Evolutionary conservation across 2,888 invertebrate genomes (phyloP).

Genomic region (Pandemis heparana): DNA sequence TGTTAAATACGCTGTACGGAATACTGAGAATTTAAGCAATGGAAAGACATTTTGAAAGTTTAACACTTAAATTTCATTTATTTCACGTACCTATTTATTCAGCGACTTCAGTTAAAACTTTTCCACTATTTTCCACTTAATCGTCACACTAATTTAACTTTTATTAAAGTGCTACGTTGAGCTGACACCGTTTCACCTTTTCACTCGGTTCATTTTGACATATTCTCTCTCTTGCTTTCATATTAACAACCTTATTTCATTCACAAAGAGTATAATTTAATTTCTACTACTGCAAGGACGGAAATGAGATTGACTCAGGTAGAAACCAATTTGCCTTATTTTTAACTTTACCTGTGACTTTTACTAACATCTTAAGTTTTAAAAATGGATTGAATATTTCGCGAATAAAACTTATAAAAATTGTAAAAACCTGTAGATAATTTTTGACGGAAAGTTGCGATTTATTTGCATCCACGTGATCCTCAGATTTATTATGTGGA

Average conservation of each 20-base stretch:
- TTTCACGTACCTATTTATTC: constrained; percentile 1
- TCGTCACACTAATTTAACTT: constrained; percentile 6
- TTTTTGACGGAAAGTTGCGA: no score
- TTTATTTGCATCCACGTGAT: no score
- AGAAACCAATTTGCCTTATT: not conserved
- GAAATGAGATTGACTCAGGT: not conserved
- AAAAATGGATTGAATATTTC: no score
- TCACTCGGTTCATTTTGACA: not conserved
- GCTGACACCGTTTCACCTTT: not conserved
- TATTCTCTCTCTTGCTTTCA: not conserved
- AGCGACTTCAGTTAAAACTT: not conserved
- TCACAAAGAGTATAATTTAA: not conserved
- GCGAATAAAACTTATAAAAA: no score
- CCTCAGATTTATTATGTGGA: no score
- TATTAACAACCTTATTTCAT: not conserved
- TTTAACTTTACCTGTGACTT: no score
- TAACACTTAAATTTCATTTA: not conserved
- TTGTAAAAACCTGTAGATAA: no score
- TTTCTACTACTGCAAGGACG: not conserved
- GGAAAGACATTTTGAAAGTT: not conserved
- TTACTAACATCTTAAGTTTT: not conserved
- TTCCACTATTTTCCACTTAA: constrained; percentile 4
- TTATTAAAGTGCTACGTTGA: constrained; percentile 4
- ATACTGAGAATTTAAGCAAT: not conserved
- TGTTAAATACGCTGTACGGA: constrained; percentile 18